These are phyloP conservation scores for Platyura marginata DNA, from an alignment of 1,140 invertebrate species.

Conservation along the genomic window DNA sequence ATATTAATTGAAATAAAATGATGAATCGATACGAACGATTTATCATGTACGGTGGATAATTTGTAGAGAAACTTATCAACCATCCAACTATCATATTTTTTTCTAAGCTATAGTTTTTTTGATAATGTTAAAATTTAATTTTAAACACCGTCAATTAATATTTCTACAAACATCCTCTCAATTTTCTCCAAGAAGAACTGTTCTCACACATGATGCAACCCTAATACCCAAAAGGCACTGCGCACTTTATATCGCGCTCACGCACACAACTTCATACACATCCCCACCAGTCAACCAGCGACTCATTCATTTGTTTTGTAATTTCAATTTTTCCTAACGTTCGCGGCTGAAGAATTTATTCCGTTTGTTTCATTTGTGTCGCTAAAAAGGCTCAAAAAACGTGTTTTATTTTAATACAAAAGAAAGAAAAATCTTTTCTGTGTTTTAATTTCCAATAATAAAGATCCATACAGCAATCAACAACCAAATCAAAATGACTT, in stretches of 20 bases:
- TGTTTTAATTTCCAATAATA: background rate
- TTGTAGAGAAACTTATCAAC: background rate
- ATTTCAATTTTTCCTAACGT: background rate
- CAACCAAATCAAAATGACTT: background rate
- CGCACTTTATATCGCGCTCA: background rate
- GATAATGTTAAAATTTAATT: background rate
- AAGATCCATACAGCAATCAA: background rate
- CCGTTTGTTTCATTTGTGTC: background rate
- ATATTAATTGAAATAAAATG: background rate
- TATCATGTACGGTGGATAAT: background rate
- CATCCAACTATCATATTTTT: background rate
- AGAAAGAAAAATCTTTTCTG: too few relatives aligned
- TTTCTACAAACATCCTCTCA: background rate
- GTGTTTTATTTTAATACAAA: too few relatives aligned
- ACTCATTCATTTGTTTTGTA: background rate
- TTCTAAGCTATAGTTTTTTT: too few relatives aligned
- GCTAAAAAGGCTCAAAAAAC: background rate
- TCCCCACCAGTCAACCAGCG: background rate
- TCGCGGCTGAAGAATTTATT: background rate
- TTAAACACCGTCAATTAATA: background rate
- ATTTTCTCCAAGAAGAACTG: background rate
- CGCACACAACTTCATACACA: background rate
- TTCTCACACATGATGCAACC: background rate
- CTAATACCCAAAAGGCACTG: background rate
- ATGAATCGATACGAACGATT: background rate